Conservation (phyloP, 2,113 vertebrate genomes). For the Menura novaehollandiae region DNA sequence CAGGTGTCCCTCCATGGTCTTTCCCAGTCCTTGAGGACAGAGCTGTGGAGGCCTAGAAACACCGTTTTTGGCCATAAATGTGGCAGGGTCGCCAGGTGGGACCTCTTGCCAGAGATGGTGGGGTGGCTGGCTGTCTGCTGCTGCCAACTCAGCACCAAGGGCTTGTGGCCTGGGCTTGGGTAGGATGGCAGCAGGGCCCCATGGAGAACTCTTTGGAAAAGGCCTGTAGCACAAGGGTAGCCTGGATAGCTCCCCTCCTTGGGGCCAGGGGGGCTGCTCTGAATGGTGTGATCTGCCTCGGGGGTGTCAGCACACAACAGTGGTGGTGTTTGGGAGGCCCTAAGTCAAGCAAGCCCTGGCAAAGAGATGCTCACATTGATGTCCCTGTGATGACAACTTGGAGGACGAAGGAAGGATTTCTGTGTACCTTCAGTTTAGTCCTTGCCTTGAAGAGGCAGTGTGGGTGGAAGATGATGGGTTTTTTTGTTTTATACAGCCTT, state of each 20-base stretch:
- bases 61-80: background rate
- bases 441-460: background rate
- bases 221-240: background rate
- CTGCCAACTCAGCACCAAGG: fast-evolving
- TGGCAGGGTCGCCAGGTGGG: background rate
- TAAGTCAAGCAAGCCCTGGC: background rate
- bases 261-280: fast-evolving
- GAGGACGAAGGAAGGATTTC: background rate
- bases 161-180: background rate
- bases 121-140: background rate
- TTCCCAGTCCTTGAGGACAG: background rate
- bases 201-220: background rate
- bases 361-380: background rate
- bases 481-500: background rate
- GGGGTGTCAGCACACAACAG: background rate
- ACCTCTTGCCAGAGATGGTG: background rate
- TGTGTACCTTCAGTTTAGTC: background rate
- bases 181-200: background rate
- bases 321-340: background rate
- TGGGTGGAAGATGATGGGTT: background rate
- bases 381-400: background rate
- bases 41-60: background rate
- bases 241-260: background rate
- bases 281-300: background rate
- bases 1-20: fast-evolving